Evolutionary conservation across 2,113 vertebrate species (phyloP).

Genomic region (Rattus rattus): DNA sequence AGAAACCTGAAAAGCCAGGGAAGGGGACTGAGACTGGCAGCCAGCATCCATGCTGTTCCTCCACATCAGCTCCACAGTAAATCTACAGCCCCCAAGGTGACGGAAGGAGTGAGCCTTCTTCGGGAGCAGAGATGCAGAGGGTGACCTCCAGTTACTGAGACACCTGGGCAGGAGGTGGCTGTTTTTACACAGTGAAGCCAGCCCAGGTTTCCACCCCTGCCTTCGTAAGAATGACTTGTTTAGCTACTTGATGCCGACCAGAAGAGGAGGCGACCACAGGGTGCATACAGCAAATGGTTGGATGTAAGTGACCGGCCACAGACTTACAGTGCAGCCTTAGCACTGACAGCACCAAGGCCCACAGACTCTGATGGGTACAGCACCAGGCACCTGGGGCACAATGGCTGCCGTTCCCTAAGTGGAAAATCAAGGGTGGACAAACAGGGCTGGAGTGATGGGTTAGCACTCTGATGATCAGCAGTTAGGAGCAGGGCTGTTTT

Average conservation of each 20-base stretch:
- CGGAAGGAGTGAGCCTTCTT: conserved; percentile 91
- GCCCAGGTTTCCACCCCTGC: conserved; percentile 91
- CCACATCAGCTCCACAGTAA: conserved; percentile 91
- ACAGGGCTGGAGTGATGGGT: conserved; percentile 59
- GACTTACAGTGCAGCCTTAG: conserved; percentile 88
- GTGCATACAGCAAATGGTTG: conserved; percentile 88
- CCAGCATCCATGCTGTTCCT: conserved; percentile 87
- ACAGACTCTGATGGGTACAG: conserved; percentile 84
- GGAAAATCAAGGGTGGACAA: conserved; percentile 95
- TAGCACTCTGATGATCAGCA: no score
- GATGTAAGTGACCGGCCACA: conserved; percentile 89
- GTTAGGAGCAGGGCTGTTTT: no score
- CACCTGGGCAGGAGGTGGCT: conserved; percentile 88
- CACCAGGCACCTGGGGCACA: conserved; percentile 90
- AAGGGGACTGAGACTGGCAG: conserved; percentile 88
- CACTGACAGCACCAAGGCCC: conserved; percentile 85
- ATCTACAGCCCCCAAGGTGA: conserved; percentile 90
- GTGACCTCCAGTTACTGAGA: conserved; percentile 90
- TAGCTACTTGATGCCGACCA: conserved; percentile 85
- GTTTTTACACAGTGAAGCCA: conserved; percentile 85
- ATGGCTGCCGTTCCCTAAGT: conserved; percentile 91
- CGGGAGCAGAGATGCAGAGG: conserved; percentile 87
- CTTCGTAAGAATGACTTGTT: conserved; percentile 89
- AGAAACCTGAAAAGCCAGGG: conserved; percentile 84
- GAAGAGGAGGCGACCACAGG: conserved; percentile 85